phyloP scores from a whole-genome alignment of 2,888 invertebrate genomes.

The Uloborus plumipes region DNA sequence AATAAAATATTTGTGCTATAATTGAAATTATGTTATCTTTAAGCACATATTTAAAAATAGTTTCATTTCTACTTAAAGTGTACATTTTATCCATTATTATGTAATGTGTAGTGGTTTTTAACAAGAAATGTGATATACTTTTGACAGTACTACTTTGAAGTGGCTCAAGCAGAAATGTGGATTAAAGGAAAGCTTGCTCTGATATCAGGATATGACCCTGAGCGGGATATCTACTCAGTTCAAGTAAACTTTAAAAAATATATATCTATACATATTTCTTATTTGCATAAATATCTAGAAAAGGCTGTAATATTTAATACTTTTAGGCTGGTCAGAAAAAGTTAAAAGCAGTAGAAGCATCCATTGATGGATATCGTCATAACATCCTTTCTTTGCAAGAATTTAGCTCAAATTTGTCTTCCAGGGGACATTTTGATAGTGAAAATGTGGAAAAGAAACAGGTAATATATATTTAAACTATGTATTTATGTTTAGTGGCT shows the following conservation, averaged over 20 bases:
- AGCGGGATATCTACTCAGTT: constrained; percentile 92
- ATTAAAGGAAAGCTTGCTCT: constrained; percentile 85
- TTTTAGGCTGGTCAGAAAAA: constrained; percentile 80
- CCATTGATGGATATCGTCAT: constrained; percentile 83
- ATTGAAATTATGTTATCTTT: too few species aligned
- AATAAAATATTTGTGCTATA: too few species aligned
- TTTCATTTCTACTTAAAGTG: too few species aligned
- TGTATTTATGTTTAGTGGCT: background rate
- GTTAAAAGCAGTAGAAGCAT: constrained; percentile 85
- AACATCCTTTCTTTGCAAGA: constrained; percentile 81
- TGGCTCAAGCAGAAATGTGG: constrained; percentile 91
- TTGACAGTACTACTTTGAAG: constrained; percentile 85
- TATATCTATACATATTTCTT: too few species aligned
- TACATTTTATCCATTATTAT: too few species aligned
- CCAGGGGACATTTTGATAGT: constrained; percentile 84
- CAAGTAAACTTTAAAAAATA: constrained; percentile 51
- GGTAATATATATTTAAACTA: constrained; percentile 12
- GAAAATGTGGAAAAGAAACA: constrained; percentile 77
- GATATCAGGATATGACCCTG: constrained; percentile 83
- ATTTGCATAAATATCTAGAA: background rate
- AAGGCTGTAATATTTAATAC: background rate
- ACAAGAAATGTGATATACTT: background rate
- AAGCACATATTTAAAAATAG: too few species aligned
- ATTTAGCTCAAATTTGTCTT: constrained; percentile 75
- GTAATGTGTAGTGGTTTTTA: too few species aligned